Evolutionary conservation across 2,113 vertebrate species (phyloP).

Genomic region (Corythoichthys haematopterus): DNA sequence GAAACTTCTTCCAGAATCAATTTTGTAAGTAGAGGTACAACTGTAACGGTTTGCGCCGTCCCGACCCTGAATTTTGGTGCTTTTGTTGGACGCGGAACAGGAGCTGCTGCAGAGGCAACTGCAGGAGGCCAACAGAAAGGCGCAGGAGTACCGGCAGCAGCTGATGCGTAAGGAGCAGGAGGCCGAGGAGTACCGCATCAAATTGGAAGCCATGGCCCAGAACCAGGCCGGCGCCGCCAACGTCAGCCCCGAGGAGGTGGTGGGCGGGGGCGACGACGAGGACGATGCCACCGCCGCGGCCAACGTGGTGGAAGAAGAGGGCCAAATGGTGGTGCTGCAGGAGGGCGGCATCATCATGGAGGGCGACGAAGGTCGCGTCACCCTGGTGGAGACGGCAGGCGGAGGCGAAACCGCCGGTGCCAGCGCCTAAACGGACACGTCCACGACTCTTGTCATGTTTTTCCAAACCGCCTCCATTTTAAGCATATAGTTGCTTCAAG

Average conservation of each 20-base stretch:
- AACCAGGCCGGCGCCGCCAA: slow-evolving; percentile 59
- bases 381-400: slow-evolving; percentile 57
- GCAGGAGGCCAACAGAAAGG: slow-evolving; percentile 78
- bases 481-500: neutral
- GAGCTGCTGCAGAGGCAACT: slow-evolving; percentile 78
- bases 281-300: slow-evolving; percentile 37
- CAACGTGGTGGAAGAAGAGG: slow-evolving; percentile 55
- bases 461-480: neutral
- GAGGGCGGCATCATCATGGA: slow-evolving; percentile 70
- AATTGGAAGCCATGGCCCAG: slow-evolving; percentile 77
- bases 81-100: slow-evolving; percentile 21
- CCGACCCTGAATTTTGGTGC: neutral
- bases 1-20: too few relatives aligned
- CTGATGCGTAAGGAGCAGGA: slow-evolving; percentile 83
- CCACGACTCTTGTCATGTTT: too few relatives aligned
- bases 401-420: slow-evolving; percentile 51
- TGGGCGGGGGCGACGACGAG: slow-evolving; percentile 50
- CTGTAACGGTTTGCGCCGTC: too few relatives aligned
- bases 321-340: slow-evolving; percentile 71
- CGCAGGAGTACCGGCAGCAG: slow-evolving; percentile 82
- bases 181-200: slow-evolving; percentile 78
- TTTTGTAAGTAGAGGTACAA: too few relatives aligned
- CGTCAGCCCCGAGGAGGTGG: slow-evolving; percentile 58
- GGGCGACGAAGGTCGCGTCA: slow-evolving; percentile 69
- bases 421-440: slow-evolving; percentile 49